phyloP scores from a whole-genome alignment of 2,797 vertebrate species.

The Silurus lanzhouensis region DNA sequence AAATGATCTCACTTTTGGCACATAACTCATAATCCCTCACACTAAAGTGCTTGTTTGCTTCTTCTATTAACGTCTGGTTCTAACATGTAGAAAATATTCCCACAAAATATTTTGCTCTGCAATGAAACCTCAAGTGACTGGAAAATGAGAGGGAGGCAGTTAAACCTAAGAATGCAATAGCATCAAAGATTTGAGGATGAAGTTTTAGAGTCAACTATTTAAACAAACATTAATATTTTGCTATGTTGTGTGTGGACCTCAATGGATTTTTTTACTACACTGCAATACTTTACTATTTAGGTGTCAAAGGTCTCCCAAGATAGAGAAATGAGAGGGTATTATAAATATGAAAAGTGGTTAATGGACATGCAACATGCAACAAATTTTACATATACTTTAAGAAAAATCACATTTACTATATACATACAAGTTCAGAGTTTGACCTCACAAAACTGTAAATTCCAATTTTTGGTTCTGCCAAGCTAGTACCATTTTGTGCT shows the following conservation, averaged over 20 bases:
- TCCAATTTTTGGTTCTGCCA: not conserved
- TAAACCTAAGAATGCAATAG: not conserved
- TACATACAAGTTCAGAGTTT: too few species aligned
- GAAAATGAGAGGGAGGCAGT: conserved; percentile 25
- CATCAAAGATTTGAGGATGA: not conserved
- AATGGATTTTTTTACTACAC: not conserved
- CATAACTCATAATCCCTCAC: conserved; percentile 17
- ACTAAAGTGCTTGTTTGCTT: conserved; percentile 33
- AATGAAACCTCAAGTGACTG: conserved; percentile 34
- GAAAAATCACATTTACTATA: too few species aligned
- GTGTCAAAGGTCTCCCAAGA: too few species aligned
- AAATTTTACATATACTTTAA: too few species aligned
- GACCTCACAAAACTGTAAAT: not conserved
- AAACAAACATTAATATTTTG: not conserved
- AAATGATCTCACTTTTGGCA: conserved; percentile 35
- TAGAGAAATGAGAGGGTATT: too few species aligned
- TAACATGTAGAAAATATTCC: conserved; percentile 45
- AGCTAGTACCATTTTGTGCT: not conserved
- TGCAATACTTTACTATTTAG: not conserved
- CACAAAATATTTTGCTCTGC: conserved; percentile 16
- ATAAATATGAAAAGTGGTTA: too few species aligned
- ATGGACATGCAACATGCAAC: too few species aligned
- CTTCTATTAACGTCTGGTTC: conserved; percentile 8
- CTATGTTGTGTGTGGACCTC: not conserved
- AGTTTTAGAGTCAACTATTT: conserved; percentile 10